Percentiles rank a stretch among this genome's conserved stretches.
Evolutionary conservation across 2,888 invertebrate genomes (phyloP).

Genomic region (Acleris cristana): DNA sequence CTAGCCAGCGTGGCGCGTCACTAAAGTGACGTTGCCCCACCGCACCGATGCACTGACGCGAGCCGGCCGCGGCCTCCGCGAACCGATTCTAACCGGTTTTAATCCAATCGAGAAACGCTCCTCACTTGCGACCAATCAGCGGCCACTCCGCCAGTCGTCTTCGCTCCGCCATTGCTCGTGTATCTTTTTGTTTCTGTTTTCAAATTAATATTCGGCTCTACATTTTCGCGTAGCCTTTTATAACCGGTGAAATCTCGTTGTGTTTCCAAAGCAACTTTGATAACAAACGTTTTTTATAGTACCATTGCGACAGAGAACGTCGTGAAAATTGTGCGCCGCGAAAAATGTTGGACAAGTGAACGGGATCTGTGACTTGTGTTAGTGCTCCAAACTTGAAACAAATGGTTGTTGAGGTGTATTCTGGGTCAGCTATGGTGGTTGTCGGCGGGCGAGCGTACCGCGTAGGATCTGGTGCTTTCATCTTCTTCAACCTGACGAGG

Average conservation of each 20-base stretch:
- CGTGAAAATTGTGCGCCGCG: conserved; percentile 35
- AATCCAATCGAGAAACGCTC: conserved; percentile 71
- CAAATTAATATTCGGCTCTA: conserved; percentile 54
- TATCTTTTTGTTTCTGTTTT: conserved; percentile 49
- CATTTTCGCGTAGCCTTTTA: conserved; percentile 39
- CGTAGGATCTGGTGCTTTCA: conserved; percentile 72
- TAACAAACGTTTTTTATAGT: conserved; percentile 1
- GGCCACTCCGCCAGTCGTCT: conserved; percentile 66
- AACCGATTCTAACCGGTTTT: conserved; percentile 78
- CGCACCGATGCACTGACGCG: conserved; percentile 66
- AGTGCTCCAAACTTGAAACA: conserved; percentile 54
- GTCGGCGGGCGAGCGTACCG: conserved; percentile 63
- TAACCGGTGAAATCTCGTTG: conserved; percentile 35
- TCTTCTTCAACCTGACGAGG: conserved; percentile 77
- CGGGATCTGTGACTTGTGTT: conserved; percentile 40
- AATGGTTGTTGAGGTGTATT: conserved; percentile 73
- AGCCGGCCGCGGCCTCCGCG: conserved; percentile 73
- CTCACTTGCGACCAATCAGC: conserved; percentile 76
- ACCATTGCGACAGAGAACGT: conserved; percentile 13
- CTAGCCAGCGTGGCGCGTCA: conserved; percentile 55
- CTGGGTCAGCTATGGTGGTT: conserved; percentile 76
- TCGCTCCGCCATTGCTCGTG: conserved; percentile 56
- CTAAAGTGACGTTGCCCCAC: conserved; percentile 55
- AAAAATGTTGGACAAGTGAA: conserved; percentile 81
- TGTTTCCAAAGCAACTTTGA: conserved; percentile 10